phyloP scores from a whole-genome alignment of 2,797 vertebrate genomes.

The Hypotaenidia philippensis region DNA sequence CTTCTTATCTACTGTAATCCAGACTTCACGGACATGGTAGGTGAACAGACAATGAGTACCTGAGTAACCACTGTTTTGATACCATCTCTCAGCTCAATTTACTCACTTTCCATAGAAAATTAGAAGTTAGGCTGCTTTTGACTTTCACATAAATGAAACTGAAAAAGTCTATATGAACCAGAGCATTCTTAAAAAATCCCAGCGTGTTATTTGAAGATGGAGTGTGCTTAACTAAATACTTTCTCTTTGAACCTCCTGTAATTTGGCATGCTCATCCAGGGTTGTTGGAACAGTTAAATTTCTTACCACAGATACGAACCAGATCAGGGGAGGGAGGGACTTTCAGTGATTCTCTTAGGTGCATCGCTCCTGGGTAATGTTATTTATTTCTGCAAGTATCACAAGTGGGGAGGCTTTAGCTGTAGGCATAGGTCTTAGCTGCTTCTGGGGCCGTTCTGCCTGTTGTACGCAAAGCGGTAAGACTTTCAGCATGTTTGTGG shows the following conservation, averaged over 20 bases:
- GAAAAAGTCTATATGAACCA: not conserved
- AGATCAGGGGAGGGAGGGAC: slow-evolving; percentile 16
- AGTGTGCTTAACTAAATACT: not conserved
- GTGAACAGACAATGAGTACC: not conserved
- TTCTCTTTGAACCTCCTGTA: not conserved
- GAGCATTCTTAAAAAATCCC: not conserved
- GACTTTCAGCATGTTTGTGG: not conserved
- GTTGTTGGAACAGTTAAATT: not conserved
- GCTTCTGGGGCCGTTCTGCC: not conserved
- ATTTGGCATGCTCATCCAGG: slow-evolving; percentile 8
- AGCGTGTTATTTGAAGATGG: not conserved
- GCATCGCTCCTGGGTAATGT: not conserved
- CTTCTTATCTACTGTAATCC: not conserved
- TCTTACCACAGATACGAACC: not conserved
- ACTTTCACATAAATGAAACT: not conserved
- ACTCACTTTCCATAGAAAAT: not conserved
- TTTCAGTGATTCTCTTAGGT: not conserved
- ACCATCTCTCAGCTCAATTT: not conserved
- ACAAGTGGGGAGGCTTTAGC: not conserved
- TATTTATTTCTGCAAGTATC: not conserved
- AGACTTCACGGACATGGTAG: not conserved
- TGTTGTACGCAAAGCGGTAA: not conserved
- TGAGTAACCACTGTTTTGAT: not conserved
- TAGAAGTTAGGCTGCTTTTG: not conserved
- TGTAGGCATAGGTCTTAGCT: not conserved